These are phyloP conservation scores for Ceyx cyanopectus DNA, from an alignment of 2,113 vertebrate species.

Conservation along the genomic window DNA sequence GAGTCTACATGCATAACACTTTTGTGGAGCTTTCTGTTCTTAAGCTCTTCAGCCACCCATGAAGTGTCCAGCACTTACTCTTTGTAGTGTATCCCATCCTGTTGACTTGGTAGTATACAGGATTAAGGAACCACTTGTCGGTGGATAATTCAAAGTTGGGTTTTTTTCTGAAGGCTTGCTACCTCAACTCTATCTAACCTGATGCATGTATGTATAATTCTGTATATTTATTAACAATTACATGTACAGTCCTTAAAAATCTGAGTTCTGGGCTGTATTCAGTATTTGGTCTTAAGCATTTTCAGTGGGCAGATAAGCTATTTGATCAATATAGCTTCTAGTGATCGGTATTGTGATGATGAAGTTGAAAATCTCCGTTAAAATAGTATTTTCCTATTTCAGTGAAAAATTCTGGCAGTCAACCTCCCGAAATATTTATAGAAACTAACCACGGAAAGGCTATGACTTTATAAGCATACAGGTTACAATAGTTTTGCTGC, in stretches of 20 bases:
- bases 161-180: not conserved
- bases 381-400: not conserved
- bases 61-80: not conserved
- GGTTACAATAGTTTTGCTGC: not conserved
- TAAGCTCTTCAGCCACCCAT: fast-evolving
- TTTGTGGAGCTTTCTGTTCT: not conserved
- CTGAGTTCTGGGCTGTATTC: not conserved
- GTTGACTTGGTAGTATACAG: not conserved
- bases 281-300: not conserved
- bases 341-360: not conserved
- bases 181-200: not conserved
- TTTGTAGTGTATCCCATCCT: fast-evolving
- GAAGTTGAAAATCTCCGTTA: not conserved
- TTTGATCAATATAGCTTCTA: not conserved
- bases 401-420: not conserved
- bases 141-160: not conserved
- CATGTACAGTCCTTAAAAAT: not conserved
- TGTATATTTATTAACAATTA: not conserved
- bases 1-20: fast-evolving
- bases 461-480: not conserved
- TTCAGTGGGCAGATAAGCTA: not conserved
- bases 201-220: not conserved
- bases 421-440: not conserved
- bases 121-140: too few relatives aligned
- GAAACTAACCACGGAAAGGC: not conserved